Evolutionary conservation across 2,888 invertebrate species (phyloP).

Genomic region (Schizaphis graminum): DNA sequence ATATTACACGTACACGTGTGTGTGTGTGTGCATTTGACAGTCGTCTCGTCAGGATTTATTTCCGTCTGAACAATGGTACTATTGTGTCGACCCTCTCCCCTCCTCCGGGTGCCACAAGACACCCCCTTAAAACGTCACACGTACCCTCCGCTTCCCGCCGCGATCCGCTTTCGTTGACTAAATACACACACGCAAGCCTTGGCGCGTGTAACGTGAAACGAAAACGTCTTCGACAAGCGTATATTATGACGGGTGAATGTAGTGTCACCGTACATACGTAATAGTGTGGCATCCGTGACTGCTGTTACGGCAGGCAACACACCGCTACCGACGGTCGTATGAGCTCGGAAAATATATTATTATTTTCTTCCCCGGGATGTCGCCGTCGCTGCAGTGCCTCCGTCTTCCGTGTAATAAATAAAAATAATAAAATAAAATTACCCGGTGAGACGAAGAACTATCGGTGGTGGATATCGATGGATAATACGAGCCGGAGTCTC

Average conservation of each 20-base stretch:
- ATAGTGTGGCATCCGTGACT: not conserved
- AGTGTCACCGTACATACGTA: too few species aligned
- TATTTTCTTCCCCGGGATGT: not conserved
- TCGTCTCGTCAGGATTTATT: constrained; percentile 61
- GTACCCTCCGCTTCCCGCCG: not conserved
- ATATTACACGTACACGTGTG: not conserved
- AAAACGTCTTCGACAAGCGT: constrained; percentile 56
- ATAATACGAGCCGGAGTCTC: not conserved
- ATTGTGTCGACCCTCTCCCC: not conserved
- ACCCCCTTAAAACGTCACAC: not conserved
- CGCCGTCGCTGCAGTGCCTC: not conserved
- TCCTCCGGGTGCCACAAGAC: not conserved
- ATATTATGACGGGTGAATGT: constrained; percentile 1
- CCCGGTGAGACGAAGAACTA: not conserved
- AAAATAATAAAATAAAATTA: not conserved
- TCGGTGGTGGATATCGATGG: not conserved
- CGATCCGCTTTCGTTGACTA: not conserved
- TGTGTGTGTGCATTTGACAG: constrained; percentile 52
- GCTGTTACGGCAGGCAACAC: not conserved
- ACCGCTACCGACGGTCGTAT: not conserved
- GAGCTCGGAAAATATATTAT: not conserved
- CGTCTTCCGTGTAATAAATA: not conserved
- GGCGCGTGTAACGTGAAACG: constrained; percentile 26
- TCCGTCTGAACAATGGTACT: constrained; percentile 52
- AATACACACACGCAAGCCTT: not conserved